These are phyloP conservation scores for Apodemia zela DNA, from an alignment of 2,888 invertebrate genomes.

Conservation along the genomic window DNA sequence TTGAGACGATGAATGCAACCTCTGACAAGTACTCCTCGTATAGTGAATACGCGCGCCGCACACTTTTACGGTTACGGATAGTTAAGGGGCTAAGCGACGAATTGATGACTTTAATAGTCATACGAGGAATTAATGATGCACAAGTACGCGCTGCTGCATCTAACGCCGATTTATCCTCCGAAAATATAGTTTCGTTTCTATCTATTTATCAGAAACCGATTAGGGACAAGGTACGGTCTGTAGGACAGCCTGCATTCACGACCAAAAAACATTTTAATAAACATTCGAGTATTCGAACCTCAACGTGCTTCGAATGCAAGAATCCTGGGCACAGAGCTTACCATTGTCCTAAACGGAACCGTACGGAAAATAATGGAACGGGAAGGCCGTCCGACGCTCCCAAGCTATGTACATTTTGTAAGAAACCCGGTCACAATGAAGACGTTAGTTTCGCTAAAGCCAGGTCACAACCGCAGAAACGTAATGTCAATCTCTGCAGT, in stretches of 20 bases:
- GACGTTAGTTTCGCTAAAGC: constrained; percentile 14
- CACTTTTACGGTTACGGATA: constrained; percentile 23
- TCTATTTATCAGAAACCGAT: constrained; percentile 20
- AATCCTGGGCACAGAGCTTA: neutral
- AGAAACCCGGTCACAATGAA: constrained; percentile 18
- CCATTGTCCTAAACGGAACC: neutral
- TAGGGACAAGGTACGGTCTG: neutral
- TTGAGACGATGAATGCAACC: constrained; percentile 25
- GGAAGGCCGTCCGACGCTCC: no score
- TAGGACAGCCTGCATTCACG: neutral
- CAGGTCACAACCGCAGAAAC: constrained; percentile 1
- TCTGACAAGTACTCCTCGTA: constrained; percentile 24
- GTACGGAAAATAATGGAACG: no score
- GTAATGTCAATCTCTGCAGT: constrained; percentile 6
- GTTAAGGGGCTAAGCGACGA: constrained; percentile 22
- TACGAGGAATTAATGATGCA: constrained; percentile 14
- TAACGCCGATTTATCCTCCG: constrained; percentile 15
- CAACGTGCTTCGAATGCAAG: constrained; percentile 1
- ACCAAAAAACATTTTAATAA: neutral
- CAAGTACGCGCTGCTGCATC: constrained; percentile 19
- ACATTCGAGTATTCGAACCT: neutral
- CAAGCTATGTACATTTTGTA: constrained; percentile 16
- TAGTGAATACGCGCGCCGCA: constrained; percentile 26
- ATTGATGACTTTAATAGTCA: constrained; percentile 16
- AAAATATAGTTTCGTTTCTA: constrained; percentile 20